Evolutionary conservation across 2,113 vertebrate genomes (phyloP), one percentile per base, ranked within the genome.

Genomic region (Serilophus lunatus): DNA sequence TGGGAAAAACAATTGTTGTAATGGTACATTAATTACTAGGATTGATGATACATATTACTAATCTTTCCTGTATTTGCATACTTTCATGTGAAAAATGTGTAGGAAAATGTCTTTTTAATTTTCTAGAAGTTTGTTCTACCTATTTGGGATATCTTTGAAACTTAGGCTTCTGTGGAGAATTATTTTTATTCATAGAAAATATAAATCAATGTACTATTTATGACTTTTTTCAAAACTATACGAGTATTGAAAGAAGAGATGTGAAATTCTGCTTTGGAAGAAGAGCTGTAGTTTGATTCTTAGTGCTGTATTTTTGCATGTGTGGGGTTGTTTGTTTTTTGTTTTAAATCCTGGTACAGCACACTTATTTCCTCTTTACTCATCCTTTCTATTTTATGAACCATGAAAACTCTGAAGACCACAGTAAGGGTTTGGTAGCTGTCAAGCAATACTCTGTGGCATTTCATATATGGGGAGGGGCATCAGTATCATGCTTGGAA

Each of bases 401-500:
- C 82, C 53, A 25, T 92, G 83, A 68, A 84, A 51, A 59, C 71
- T 82, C 86, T 31, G 51, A 90, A 47, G 66, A 24, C 16, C 59
- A 44, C 14, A n/a, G 18, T 51, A 83, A 79, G 69, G 54, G 20
- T 59, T 85, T 64, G 45, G 69, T 92, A 91, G 74, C 82, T 96
- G 93, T 88, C 87, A 94, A 40, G 64, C 22, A 80, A 44, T 10
- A 4, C 79, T 65, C 76, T 70, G 24, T 93, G 85, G 71, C n/a
- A 71, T 92, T 95, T 96, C 36, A 33, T 35, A 50, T 70, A 31
- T 64, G 64, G 64, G 56, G 33, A 83, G 72, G 54, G 28, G 44
- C n/a, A 77, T 70, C 69, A 53, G 68, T 60, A 71, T 75, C 60
- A 88, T 88, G 94, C 85, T 94, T 96, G 92, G 51, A 92, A 92